Conservation (phyloP, 2,888 invertebrate species). For the Hydriomena furcata region DNA sequence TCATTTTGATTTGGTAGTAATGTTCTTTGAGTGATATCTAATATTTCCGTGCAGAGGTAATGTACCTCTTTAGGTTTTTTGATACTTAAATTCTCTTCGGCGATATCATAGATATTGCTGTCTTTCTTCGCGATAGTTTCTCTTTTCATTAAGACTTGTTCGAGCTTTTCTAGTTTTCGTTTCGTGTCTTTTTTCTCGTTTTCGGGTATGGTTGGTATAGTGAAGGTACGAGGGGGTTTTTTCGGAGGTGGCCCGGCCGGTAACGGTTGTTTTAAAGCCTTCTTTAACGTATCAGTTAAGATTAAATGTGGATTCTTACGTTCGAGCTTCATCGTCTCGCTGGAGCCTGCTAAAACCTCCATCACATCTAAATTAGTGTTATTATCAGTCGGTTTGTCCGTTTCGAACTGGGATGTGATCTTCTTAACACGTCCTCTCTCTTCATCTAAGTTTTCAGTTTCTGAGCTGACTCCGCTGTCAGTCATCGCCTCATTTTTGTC, state of each 20-base stretch:
- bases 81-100: constrained; percentile 44
- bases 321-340: constrained; percentile 71
- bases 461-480: constrained; percentile 78
- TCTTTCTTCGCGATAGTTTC: constrained; percentile 58
- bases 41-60: constrained; percentile 76
- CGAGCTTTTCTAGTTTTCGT: constrained; percentile 86
- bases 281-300: constrained; percentile 85
- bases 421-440: constrained; percentile 64
- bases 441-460: constrained; percentile 76
- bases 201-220: constrained; percentile 52
- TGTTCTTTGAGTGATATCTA: constrained; percentile 67
- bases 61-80: constrained; percentile 74
- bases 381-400: constrained; percentile 39
- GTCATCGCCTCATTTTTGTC: constrained; percentile 72
- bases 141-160: constrained; percentile 81
- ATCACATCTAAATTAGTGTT: constrained; percentile 59
- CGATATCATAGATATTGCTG: constrained; percentile 42
- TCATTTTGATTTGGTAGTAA: constrained; percentile 52
- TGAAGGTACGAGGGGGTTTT: constrained; percentile 88
- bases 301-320: constrained; percentile 71
- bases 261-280: constrained; percentile 86
- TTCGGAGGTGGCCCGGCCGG: constrained; percentile 89
- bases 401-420: constrained; percentile 52
- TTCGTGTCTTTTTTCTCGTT: constrained; percentile 78
- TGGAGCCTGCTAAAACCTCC: constrained; percentile 65